phyloP scores from a whole-genome alignment of 2,113 vertebrate species.

The Columbina picui region DNA sequence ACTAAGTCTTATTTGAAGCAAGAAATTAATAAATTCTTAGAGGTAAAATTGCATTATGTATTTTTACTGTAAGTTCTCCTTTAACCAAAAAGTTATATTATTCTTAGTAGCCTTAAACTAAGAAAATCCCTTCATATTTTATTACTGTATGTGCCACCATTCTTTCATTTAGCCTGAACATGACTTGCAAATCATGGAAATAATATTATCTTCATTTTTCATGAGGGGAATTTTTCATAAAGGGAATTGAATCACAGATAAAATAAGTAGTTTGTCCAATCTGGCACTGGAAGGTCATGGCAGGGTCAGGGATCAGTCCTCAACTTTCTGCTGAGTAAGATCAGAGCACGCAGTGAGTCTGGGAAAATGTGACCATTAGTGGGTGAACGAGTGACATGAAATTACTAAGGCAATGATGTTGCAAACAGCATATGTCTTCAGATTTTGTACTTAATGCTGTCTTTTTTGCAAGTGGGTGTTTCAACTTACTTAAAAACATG shows the following conservation, averaged over 20 bases:
- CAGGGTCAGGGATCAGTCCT: neutral
- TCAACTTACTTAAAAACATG: neutral
- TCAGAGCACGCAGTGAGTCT: neutral
- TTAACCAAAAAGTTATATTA: constrained; percentile 29
- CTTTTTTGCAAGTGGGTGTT: neutral
- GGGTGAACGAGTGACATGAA: neutral
- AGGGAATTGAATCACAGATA: neutral
- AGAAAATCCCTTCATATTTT: constrained; percentile 34
- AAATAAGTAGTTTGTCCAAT: neutral
- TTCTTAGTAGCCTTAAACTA: neutral
- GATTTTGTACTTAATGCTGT: neutral
- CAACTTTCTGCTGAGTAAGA: neutral
- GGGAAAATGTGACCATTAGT: neutral
- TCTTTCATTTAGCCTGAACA: neutral
- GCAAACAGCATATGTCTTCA: neutral
- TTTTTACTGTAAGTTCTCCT: constrained; percentile 24
- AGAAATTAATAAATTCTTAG: constrained; percentile 19
- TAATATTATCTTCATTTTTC: constrained; percentile 35
- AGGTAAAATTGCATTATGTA: constrained; percentile 11
- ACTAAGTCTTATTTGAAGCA: constrained; percentile 36
- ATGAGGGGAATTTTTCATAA: neutral
- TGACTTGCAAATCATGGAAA: constrained; percentile 3
- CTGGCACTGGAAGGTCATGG: neutral
- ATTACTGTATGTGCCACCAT: neutral
- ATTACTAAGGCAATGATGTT: neutral